Evolutionary conservation across 2,113 vertebrate genomes (phyloP), one percentile per base, ranked within the genome.

Genomic region (Sylvilagus bachmani): DNA sequence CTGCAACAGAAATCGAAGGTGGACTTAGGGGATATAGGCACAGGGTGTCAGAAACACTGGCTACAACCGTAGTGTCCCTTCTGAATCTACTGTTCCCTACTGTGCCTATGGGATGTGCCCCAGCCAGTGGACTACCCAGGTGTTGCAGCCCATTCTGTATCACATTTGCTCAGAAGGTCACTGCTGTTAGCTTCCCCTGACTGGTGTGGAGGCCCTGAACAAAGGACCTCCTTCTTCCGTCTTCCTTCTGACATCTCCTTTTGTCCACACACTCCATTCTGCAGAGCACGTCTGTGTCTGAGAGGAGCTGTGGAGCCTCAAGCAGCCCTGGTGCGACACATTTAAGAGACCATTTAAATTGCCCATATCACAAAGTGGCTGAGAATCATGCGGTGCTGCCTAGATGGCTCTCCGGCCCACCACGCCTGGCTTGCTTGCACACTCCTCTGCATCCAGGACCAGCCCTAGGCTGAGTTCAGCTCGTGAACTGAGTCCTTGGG

Each of bases 101-200:
- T 71, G 12, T 19, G 51, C 24, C 51, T 36, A 0, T 38, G 71
- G 10, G 5, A 1, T 24, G 1, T 24, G 25, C 49, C 22, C 14
- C 31, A 6, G 33, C 12, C 27, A 66, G 5, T 0, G 22, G 2
- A 1, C 6, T 67, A 10, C 8, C 17, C 29, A 4, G 21, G 29
- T 10, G 10, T 12, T 27, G 44, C 25, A 16, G 22, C 49, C 58
- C 17, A n/a, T 24, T 24, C 13, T 64, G 49, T 22, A 75, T 16
- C 6, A 64, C 58, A 31, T 4, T 24, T 36, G 12, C 38, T 2
- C 29, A 22, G 62, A 73, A 66, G 21, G n/a, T 14, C 3, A 16
- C 27, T 62, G 74, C 53, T 58, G 14, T n/a, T 31, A 66, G 25
- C 29, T 1, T 64, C 67, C 66, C 38, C n/a, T 22, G 7, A 44